Percentiles rank a stretch among this genome's conserved stretches.
Evolutionary conservation across 2,888 invertebrate species (phyloP).

Genomic region (Troglohyphantes excavatus): DNA sequence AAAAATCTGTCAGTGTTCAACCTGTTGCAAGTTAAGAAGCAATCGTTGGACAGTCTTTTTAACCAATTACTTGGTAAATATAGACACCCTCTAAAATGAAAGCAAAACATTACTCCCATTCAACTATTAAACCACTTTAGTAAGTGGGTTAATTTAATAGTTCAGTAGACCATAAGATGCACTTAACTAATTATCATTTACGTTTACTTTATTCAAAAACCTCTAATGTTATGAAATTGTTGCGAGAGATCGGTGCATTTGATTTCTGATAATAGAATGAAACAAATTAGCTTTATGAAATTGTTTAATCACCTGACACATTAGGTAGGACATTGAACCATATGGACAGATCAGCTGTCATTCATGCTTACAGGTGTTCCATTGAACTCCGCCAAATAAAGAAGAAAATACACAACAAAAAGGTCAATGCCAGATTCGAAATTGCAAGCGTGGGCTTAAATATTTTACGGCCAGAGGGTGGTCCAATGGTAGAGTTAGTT

Average conservation of each 20-base stretch:
- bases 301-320: conserved; percentile 53
- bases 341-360: conserved; percentile 73
- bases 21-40: not conserved
- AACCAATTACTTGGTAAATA: too few relatives aligned
- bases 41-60: too few relatives aligned
- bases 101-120: not conserved
- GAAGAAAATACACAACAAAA: conserved; percentile 22
- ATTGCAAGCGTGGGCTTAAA: not conserved
- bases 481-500: too few relatives aligned
- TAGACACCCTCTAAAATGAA: not conserved
- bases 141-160: not conserved
- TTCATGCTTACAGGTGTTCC: conserved; percentile 72
- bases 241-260: not conserved
- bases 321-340: conserved; percentile 68
- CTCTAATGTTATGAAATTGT: not conserved
- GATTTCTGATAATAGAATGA: not conserved
- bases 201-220: not conserved
- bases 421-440: conserved; percentile 24
- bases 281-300: not conserved
- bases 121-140: not conserved
- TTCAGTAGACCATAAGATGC: not conserved
- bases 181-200: not conserved
- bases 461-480: not conserved
- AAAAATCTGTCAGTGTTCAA: not conserved
- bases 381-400: conserved; percentile 58